A percentile compares a stretch with the other conserved stretches of the same genome.
phyloP scores from a whole-genome alignment of 2,888 invertebrate species.

The Polyploca ridens region DNA sequence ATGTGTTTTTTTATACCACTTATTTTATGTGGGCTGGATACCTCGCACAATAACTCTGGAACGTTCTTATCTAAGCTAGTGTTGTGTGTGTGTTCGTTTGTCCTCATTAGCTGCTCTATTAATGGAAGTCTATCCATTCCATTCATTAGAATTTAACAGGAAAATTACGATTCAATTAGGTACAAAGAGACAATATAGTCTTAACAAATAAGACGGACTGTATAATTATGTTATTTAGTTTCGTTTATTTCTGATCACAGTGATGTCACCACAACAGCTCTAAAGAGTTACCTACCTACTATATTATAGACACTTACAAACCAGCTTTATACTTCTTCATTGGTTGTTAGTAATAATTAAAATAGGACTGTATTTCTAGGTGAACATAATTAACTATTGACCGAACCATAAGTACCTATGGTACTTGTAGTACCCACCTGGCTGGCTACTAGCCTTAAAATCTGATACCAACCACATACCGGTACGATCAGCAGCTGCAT shows the following conservation, averaged over 20 bases:
- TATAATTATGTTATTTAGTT: neutral
- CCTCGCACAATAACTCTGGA: conserved; percentile 22
- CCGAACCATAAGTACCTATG: no score
- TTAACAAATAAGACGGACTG: neutral
- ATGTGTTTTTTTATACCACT: no score
- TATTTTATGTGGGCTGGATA: conserved; percentile 1
- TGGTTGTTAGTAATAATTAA: no score
- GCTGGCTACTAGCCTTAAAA: no score
- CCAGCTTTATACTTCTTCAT: no score
- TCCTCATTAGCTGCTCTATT: conserved; percentile 41
- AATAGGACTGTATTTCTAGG: no score
- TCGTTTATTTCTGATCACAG: neutral
- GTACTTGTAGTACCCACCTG: no score
- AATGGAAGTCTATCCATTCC: conserved; percentile 18
- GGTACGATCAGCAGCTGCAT: no score
- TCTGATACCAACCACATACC: no score
- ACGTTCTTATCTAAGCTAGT: conserved; percentile 42
- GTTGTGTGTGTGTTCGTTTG: conserved; percentile 49
- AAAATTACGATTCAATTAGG: conserved; percentile 9
- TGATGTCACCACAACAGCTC: conserved; percentile 17
- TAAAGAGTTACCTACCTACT: no score
- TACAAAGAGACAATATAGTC: neutral
- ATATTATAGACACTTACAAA: no score
- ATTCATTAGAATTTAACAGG: conserved; percentile 11
- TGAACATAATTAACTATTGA: no score